Conservation (phyloP, 2,888 invertebrate genomes). For the Aporophyla lueneburgensis region DNA sequence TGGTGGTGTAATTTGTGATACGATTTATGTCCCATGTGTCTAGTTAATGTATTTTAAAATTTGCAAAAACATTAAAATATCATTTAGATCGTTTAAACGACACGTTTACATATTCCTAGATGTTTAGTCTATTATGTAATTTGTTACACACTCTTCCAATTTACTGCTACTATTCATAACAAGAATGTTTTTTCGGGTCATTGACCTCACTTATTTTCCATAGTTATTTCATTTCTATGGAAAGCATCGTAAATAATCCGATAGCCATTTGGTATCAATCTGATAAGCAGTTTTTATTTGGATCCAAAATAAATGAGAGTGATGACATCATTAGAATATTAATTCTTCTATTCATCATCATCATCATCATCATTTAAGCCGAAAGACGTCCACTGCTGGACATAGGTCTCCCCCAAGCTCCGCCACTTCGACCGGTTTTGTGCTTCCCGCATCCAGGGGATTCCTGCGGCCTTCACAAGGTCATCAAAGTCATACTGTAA, state of each 20-base stretch:
- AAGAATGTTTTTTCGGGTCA: conserved; percentile 20
- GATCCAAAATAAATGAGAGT: conserved; percentile 8
- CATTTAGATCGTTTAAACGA: conserved; percentile 17
- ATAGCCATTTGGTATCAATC: conserved; percentile 27
- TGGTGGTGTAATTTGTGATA: conserved; percentile 30
- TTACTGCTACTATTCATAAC: not conserved
- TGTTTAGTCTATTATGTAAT: conserved; percentile 40
- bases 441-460: too few relatives aligned
- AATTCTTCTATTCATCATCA: too few relatives aligned
- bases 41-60: not conserved
- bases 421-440: too few relatives aligned
- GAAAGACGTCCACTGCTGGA: too few relatives aligned
- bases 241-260: conserved; percentile 21
- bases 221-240: conserved; percentile 21
- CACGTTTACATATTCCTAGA: not conserved
- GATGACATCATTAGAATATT: conserved; percentile 11
- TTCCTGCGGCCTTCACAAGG: too few relatives aligned
- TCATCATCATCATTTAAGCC: too few relatives aligned
- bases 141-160: conserved; percentile 2
- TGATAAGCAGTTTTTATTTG: conserved; percentile 29
- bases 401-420: too few relatives aligned
- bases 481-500: too few relatives aligned
- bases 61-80: conserved; percentile 17
- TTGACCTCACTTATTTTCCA: conserved; percentile 15
- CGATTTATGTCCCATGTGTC: conserved; percentile 19